Evolutionary conservation across 2,888 invertebrate genomes (phyloP), one percentile per base, ranked within the genome.

Genomic region (Drosophila sordidapex): DNA sequence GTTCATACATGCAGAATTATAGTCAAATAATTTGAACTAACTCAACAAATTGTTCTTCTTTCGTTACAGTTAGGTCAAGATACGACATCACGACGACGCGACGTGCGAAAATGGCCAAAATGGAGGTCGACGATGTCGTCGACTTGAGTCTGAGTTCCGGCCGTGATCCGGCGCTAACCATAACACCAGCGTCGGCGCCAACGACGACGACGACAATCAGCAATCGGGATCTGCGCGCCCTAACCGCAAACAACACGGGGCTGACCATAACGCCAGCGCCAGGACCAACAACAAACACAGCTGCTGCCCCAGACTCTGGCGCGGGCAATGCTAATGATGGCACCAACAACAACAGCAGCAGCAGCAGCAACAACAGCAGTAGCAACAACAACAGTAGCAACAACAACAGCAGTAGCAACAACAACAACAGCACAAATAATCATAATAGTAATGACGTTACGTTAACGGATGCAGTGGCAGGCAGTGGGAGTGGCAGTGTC

Each of bases 121-220:
- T 97, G 97, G 97, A 97, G 94, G 95, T 97, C 92, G 97, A 97
- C 94, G 97, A 97, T 91, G 97, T 97, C 83, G 97, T 98, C 90
- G 97, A 98, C 95, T 95, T 98, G 90, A 97, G 97, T 94, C 95
- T 97, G 53, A 92, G 92, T 60, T 91, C 93, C 61, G 93, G 92
- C n/a, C 88, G 93, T 74, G 93, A 93, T 84, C 91, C 91, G 70
- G 92, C 93, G 64, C 78, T 93, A 38, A 93, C 92, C 57, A 93
- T 93, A 88, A 92, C 93, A 73, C 91, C 91, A 67, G 88, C 87
- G 13, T 69, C 87, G 25, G 46, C 93, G 74, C 88, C 91, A 60
- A 86, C 81, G 21, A 69, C 82, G 61, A 85, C 81, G 27, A 67
- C 88, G 15, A 51, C 92, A 62, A 91, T 90, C 18, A 90, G 86